These are phyloP conservation scores for Ophraella communa DNA, from an alignment of 2,888 invertebrate genomes.

Conservation along the genomic window DNA sequence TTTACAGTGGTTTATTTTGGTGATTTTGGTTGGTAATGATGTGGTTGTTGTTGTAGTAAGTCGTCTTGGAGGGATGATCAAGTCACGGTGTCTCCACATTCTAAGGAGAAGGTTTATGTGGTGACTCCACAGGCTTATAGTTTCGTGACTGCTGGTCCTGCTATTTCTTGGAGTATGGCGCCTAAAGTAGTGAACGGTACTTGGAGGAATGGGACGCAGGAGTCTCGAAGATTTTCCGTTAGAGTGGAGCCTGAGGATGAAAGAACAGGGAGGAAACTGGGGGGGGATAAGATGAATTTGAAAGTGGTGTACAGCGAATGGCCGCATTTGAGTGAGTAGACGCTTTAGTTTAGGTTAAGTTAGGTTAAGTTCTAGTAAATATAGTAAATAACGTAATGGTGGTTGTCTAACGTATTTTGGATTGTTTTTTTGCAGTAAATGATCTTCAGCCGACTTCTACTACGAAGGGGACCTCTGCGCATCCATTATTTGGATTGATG, in stretches of 20 bases:
- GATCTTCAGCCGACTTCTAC: conserved; percentile 65
- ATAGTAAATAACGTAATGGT: no score
- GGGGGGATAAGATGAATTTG: conserved; percentile 42
- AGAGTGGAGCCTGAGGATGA: conserved; percentile 45
- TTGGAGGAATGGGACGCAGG: conserved; percentile 37
- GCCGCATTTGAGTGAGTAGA: conserved; percentile 60
- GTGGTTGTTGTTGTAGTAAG: no score
- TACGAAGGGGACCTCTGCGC: conserved; percentile 56
- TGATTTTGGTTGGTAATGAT: no score
- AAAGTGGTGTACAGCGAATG: conserved; percentile 59
- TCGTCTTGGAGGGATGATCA: conserved; percentile 71
- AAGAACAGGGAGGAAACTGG: conserved; percentile 27
- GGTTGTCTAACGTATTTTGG: no score
- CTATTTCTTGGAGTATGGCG: conserved; percentile 51
- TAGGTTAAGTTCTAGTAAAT: no score
- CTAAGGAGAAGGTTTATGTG: conserved; percentile 81
- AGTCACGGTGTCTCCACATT: conserved; percentile 76
- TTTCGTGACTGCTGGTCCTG: conserved; percentile 50
- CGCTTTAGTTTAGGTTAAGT: no score
- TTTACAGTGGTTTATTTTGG: no score
- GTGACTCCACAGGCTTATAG: conserved; percentile 77
- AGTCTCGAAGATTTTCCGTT: conserved; percentile 46
- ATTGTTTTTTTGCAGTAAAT: conserved; percentile 62
- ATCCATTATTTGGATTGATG: conserved; percentile 63
- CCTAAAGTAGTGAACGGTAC: conserved; percentile 53